Base-by-base conservation (phyloP, 2,888 invertebrate species). In the Rhodophaea formosa region DNA sequence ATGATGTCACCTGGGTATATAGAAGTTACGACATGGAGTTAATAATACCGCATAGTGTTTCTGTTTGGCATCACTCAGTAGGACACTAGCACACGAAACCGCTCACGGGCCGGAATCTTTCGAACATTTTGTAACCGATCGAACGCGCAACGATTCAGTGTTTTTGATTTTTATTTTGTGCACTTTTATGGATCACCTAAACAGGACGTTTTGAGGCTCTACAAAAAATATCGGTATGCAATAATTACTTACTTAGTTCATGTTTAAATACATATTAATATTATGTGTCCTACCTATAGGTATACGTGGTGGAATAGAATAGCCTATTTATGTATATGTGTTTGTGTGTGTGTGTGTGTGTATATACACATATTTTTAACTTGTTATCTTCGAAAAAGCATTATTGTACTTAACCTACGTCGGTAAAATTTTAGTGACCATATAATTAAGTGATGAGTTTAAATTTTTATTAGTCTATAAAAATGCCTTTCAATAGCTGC, bases 11-110 rank as follows among this genome's bases (percentile, higher is more conserved):
- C 65, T 53, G 67, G 63, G 61, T 75, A 70, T 65, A 70, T 60
- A 67, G 57, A 62, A 64, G 74, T 86, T 87, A 80, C 85, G 80
- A 80, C 80, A 87, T 69, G 64, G 70, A 67, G 80, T 83, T 86
- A 85, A 85, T 84, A 85, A 86, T 88, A 86, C 35, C 51, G 16
- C 51, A 51, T 76, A 76, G 74, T 69, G 69, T 72, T 55, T 74
- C 73, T 76, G 78, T 72, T 86, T 86, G 86, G 85, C 85, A 84
- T 79, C 80, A 67, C 68, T 67, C 79, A 79, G 77, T 80, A 70
- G 80, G 77, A 75, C 82, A 77, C 69, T 79, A 72, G 79, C 75
- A 67, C 73, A 73, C 79, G 78, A 73, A 72, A 65, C 71, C 72
- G 72, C 68, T 65, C 74, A 77, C 66, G 62, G 68, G 64, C 68